A percentile compares a stretch with the other conserved stretches of the same genome.
These are phyloP conservation scores for Lycaon pictus DNA, from an alignment of 2,113 vertebrate species.

Conservation along the genomic window DNA sequence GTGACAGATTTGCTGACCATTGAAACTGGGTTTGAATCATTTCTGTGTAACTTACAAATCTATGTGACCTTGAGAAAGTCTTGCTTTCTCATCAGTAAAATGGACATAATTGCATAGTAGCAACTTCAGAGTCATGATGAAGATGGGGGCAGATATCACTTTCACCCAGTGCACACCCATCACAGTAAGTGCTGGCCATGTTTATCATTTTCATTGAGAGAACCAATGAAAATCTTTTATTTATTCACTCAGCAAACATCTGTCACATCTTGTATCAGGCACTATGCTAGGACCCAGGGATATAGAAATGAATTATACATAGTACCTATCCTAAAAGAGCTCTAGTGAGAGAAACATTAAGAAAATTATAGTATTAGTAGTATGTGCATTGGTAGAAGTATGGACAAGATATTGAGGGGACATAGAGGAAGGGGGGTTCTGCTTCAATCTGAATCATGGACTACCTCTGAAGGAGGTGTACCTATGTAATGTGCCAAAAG, in stretches of 20 bases:
- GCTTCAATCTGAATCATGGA: not conserved
- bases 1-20: not conserved
- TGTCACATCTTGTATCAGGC: not conserved
- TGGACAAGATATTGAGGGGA: not conserved
- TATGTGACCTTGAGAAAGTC: not conserved
- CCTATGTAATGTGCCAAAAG: not conserved
- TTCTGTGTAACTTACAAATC: constrained; percentile 54
- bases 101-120: not conserved
- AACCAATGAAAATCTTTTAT: not conserved
- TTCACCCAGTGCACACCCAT: not conserved
- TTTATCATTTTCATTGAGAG: not conserved
- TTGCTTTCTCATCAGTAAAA: not conserved
- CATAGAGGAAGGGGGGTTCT: not conserved
- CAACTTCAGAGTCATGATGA: not conserved
- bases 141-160: not conserved
- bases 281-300: not conserved
- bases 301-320: not conserved
- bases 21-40: constrained; percentile 1
- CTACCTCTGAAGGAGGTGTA: not conserved
- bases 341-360: not conserved
- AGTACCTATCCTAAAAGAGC: not conserved
- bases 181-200: not conserved
- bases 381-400: not conserved
- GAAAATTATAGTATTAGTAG: not conserved
- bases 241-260: not conserved